Evolutionary conservation across 2,113 vertebrate species (phyloP), one percentile per base, ranked within the genome.

Genomic region (Mystacornis crossleyi): DNA sequence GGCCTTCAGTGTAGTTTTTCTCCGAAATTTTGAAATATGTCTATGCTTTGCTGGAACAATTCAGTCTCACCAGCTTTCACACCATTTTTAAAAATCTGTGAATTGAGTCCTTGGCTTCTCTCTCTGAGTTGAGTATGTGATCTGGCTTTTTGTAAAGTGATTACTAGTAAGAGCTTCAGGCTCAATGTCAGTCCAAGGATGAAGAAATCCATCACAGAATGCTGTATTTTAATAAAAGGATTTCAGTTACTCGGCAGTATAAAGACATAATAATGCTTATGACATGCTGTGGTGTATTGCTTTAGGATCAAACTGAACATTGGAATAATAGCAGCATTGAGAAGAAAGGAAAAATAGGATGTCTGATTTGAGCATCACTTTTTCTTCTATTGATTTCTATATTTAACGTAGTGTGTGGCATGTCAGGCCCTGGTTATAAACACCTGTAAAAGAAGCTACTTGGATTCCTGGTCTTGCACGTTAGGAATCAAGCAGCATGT

Each of bases 201-300:
- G 92, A 96, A 96, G 75, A 94, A 97, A 96, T 90, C 91, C 75
- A 95, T 94, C 95, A 91, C 57, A 91, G 64, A 90, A 91, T 91
- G 65, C 62, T 95, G 34, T 91, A 95, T 96, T 97, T 96, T 97
- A 96, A 94, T 97, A 95, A 96, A 96, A 97, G 93, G 92, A 97
- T 97, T 97, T 96, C 81, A 50, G 90, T 96, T 89, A 90, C 78
- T 93, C 1, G 10, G 50, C 67, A 65, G 61, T 91, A 90, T 58
- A 78, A 96, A 96, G 96, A 81, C 82, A 81, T 92, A 82, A 96
- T 97, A 94, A 82, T 89, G 65, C 78, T 55, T 89, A 81, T 93
- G 94, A 92, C 92, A 93, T 91, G 81, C 89, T 94, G 93, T 90
- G 90, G 95, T 95, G 36, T 90, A 91, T 91, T 94, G 82, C 96